Evolutionary conservation across 2,797 vertebrate genomes (phyloP).

Genomic region (Urophycis tenuis): DNA sequence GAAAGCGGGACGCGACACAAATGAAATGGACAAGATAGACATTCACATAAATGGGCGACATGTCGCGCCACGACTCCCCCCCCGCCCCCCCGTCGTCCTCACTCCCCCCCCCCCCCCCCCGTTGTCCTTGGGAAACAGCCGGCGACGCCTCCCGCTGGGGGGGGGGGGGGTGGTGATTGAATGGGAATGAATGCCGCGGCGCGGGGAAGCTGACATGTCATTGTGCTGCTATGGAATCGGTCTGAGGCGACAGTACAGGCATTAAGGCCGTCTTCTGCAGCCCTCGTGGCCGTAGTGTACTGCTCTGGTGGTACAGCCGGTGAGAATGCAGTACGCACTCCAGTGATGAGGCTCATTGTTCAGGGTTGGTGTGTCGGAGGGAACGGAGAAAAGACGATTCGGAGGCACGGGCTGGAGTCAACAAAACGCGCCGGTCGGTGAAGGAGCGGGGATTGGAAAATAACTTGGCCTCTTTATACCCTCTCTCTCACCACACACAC

Average conservation of each 20-base stretch:
- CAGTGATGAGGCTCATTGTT: neutral
- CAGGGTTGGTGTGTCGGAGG: neutral
- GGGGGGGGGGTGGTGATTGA: neutral
- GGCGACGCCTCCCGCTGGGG: no score
- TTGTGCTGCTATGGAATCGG: no score
- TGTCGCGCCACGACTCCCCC: no score
- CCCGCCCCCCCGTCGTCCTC: no score
- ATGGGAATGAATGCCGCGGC: neutral
- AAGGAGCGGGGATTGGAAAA: neutral
- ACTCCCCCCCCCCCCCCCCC: no score
- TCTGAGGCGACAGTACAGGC: neutral
- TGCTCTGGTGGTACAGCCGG: neutral
- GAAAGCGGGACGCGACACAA: neutral
- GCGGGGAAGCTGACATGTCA: neutral
- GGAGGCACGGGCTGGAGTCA: neutral
- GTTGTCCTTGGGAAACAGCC: no score
- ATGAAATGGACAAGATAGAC: neutral
- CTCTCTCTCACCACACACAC: no score
- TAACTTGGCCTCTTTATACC: neutral
- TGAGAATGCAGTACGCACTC: no score
- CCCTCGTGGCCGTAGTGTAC: neutral
- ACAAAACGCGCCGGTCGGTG: neutral
- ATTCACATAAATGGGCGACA: neutral
- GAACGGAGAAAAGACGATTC: neutral
- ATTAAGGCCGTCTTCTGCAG: neutral